Evolutionary conservation across 2,113 vertebrate species (phyloP).

Genomic region (Lamprologus tigripictilis): DNA sequence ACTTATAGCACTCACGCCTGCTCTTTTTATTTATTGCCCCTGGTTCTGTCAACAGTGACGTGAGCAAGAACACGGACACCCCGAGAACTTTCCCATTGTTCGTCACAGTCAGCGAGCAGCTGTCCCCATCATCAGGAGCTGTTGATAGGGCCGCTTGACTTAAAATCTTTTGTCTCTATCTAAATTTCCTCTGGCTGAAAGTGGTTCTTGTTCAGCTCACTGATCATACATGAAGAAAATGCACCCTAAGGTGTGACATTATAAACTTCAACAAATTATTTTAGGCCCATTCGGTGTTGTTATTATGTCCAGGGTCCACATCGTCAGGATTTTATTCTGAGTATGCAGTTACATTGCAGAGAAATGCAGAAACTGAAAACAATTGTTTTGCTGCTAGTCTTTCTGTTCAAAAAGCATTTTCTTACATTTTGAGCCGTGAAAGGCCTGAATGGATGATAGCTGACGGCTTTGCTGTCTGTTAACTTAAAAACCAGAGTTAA

Average conservation of each 20-base stretch:
- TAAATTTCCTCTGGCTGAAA: not conserved
- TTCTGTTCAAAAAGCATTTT: not conserved
- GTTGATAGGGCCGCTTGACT: not conserved
- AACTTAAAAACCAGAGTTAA: not conserved
- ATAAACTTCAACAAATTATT: not conserved
- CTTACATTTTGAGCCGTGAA: rapidly evolving
- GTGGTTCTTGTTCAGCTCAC: not conserved
- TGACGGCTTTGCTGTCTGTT: not conserved
- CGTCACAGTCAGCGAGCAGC: not conserved
- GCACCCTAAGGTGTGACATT: not conserved
- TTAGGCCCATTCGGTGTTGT: not conserved
- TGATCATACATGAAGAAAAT: not conserved
- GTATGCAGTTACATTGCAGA: not conserved
- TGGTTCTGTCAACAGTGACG: not conserved
- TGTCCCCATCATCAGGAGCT: not conserved
- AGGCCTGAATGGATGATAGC: not conserved
- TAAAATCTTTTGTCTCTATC: not conserved
- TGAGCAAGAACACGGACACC: not conserved
- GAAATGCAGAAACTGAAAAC: not conserved
- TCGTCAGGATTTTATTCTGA: not conserved
- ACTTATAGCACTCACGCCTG: not conserved
- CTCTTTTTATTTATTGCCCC: not conserved
- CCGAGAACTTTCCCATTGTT: not conserved
- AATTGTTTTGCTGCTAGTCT: not conserved
- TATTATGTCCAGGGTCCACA: not conserved